phyloP scores from a whole-genome alignment of 2,888 invertebrate species.

The Protodeltote pygarga region DNA sequence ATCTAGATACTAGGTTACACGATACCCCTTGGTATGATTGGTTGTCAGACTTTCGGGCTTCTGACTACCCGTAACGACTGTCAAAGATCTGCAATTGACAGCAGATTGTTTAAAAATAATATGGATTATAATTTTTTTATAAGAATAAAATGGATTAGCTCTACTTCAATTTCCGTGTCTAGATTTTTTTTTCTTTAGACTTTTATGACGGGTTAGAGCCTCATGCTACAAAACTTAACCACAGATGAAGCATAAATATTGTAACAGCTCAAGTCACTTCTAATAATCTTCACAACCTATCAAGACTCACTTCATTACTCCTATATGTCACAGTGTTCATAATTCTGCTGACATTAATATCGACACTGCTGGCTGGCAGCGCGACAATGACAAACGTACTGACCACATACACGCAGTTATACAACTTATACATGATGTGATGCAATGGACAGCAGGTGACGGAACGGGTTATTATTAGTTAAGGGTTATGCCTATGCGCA shows the following conservation, averaged over 20 bases:
- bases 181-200: no score
- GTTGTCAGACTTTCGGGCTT: no score
- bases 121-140: no score
- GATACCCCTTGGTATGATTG: no score
- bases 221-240: conserved; percentile 3
- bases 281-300: conserved; percentile 1
- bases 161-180: no score
- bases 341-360: conserved; percentile 34
- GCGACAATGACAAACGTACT: conserved; percentile 37
- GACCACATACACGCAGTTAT: conserved; percentile 9
- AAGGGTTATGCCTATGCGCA: conserved; percentile 29
- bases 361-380: conserved; percentile 35
- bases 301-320: not conserved
- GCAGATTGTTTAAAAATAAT: no score
- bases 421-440: conserved; percentile 18
- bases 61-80: no score
- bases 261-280: not conserved
- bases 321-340: conserved; percentile 19
- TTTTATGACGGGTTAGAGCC: no score
- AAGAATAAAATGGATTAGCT: no score
- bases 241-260: not conserved
- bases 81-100: no score
- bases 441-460: conserved; percentile 38
- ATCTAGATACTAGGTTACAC: no score
- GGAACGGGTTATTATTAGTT: conserved; percentile 32